Evolutionary conservation across 35 echinoderm and acorn worm genomes (phyloP).

Genomic region (Diadema setosum): DNA sequence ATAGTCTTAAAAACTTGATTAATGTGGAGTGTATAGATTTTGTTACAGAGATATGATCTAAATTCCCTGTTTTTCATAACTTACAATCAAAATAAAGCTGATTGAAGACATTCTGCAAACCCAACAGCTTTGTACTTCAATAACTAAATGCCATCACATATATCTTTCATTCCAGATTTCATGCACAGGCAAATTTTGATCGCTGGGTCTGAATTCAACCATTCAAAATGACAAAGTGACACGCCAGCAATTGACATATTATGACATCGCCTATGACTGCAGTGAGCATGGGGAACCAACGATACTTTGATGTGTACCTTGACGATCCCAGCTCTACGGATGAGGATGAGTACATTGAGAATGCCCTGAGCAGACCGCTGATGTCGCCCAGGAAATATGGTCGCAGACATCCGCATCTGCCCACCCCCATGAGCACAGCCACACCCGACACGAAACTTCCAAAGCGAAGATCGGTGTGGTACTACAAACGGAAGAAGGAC

Average conservation of each 20-base stretch:
- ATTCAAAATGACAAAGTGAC: neutral
- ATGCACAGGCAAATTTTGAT: neutral
- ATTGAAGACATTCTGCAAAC: no score
- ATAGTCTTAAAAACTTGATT: no score
- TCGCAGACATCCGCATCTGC: neutral
- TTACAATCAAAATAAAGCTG: no score
- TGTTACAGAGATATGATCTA: no score
- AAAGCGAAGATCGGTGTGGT: neutral
- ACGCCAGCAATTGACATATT: neutral
- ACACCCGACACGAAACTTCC: neutral
- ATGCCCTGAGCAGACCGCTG: conserved; percentile 41
- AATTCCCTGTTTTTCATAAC: no score
- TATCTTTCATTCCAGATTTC: neutral
- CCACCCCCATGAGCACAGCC: neutral
- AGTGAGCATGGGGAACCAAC: conserved; percentile 17
- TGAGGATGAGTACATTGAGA: conserved; percentile 30
- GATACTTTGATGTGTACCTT: conserved; percentile 79
- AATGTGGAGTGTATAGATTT: no score
- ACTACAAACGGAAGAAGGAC: conserved; percentile 47
- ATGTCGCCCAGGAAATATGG: conserved; percentile 58
- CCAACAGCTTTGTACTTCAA: neutral
- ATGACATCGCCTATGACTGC: conserved; percentile 31
- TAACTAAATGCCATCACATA: neutral
- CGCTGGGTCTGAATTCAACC: neutral
- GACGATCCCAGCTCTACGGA: conserved; percentile 62